Evolutionary conservation across 2,113 vertebrate species (phyloP).

Genomic region (Melanotaenia duboulayi): DNA sequence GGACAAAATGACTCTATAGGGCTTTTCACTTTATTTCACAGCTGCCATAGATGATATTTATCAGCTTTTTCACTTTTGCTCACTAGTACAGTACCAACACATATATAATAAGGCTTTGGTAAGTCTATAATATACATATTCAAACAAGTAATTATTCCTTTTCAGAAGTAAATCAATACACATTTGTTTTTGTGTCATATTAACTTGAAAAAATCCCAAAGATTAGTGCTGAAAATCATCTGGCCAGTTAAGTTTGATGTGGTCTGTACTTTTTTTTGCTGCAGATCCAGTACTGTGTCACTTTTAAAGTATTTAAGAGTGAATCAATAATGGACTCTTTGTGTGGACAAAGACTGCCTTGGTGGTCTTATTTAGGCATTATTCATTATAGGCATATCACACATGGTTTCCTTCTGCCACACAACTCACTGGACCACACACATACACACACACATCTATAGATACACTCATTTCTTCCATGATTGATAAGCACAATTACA

Average conservation of each 20-base stretch:
- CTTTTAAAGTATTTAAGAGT: neutral
- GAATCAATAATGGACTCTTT: constrained; percentile 20
- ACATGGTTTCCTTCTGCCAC: constrained; percentile 7
- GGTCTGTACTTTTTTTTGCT: neutral
- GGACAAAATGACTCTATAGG: no score
- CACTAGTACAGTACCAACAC: no score
- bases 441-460: neutral
- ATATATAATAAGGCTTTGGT: no score
- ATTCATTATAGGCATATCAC: constrained; percentile 14
- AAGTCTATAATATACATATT: no score
- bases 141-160: no score
- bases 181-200: no score
- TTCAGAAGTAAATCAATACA: no score
- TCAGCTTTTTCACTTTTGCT: no score
- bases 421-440: constrained; percentile 26
- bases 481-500: neutral
- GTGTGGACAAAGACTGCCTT: neutral
- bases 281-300: neutral
- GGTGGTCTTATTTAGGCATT: constrained; percentile 42
- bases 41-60: no score
- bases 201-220: neutral
- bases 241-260: neutral
- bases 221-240: neutral
- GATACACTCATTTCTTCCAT: neutral
- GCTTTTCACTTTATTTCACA: no score